phyloP scores from a whole-genome alignment of 2,888 invertebrate species.

The Nematopogon swammerdamellus region DNA sequence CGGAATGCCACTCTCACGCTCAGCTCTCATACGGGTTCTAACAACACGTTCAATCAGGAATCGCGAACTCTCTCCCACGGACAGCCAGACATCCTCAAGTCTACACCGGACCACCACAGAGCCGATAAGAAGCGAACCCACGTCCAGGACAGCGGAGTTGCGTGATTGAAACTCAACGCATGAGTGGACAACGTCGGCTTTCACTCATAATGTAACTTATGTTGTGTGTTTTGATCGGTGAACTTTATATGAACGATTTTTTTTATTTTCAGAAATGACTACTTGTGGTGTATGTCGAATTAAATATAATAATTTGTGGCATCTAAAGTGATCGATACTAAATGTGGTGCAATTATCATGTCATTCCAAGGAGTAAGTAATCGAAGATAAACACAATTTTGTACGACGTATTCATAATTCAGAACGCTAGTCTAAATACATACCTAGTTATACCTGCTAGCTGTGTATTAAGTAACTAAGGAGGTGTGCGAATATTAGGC shows the following conservation, averaged over 20 bases:
- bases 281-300: no score
- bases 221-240: no score
- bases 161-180: conserved; percentile 27
- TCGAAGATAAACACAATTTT: not conserved
- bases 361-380: not conserved
- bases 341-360: not conserved
- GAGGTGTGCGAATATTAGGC: not conserved
- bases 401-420: not conserved
- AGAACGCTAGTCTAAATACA: not conserved
- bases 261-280: no score
- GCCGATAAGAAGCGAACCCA: conserved; percentile 39
- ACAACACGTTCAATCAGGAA: conserved; percentile 26
- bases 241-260: no score
- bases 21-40: conserved; percentile 32
- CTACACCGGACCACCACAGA: conserved; percentile 77
- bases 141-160: conserved; percentile 37
- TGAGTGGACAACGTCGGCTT: not conserved
- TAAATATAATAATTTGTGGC: no score
- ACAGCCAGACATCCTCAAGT: conserved; percentile 82
- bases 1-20: conserved; percentile 36
- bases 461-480: no score
- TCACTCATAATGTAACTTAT: no score
- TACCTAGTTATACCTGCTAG: not conserved
- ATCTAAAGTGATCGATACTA: not conserved
- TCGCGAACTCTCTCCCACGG: conserved; percentile 42